Evolutionary conservation across 2,113 vertebrate species (phyloP), one percentile per base, ranked within the genome.

Genomic region (Myiopsitta monachus): DNA sequence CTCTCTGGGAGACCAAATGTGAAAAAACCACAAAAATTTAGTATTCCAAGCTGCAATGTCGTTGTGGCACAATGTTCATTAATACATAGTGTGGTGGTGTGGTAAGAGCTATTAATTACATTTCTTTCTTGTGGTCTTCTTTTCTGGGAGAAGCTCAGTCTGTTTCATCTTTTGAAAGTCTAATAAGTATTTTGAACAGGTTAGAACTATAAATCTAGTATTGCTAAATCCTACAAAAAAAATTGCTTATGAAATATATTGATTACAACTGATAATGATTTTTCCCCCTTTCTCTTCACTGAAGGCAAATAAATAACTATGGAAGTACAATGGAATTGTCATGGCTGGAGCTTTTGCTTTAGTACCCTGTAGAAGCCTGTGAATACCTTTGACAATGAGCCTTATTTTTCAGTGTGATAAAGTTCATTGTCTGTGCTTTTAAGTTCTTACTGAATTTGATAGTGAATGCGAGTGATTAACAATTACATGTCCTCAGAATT

Each of bases 401-500:
- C 52, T 87, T 96, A 94, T 89, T 94, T 93, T 95, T 87, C 87
- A 63, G n/a, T 2, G 6, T 92, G 93, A 85, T 90, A 76, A 80
- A 83, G 63, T 94, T 92, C 97, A 95, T 84, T 98, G 92, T 96
- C 95, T 97, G 92, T 72, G 72, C 85, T 96, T 94, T 93, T 81
- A 92, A 78, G 44, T 94, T 95, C 92, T 92, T 88, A 92, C 94
- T 95, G 95, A 87, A 96, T 95, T 94, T 97, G 88, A 87, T 96
- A 96, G 95, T 86, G 95, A 97, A 96, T 96, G 78, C 57, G 54
- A 97, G 95, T 96, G 97, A 98, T 98, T 97, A 98, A 97, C 96
- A 98, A 96, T 97, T 98, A 90, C 75, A 86, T 83, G 97, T 98
- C 97, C 97, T 96, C 90, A 97, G 97, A 97, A 97, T 98, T 98